Evolutionary conservation across 2,113 vertebrate genomes (phyloP), one percentile per base, ranked within the genome.

Genomic region (Sylvietta virens): DNA sequence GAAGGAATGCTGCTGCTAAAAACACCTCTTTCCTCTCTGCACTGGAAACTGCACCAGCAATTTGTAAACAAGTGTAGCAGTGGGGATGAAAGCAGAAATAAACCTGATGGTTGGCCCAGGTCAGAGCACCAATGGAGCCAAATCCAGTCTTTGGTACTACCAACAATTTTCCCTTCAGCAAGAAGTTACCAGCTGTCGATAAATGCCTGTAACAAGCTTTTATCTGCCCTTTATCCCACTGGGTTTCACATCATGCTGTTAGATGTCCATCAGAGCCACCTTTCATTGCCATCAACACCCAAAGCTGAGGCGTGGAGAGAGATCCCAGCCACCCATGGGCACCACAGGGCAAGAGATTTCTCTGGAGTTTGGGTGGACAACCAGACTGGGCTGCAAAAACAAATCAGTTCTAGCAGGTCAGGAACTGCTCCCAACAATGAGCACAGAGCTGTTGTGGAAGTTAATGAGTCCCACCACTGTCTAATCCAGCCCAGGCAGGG

Each of bases 1-100:
- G 26, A 0, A 44, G 66, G 47, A 92, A 24, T 9, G 12, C n/a
- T 35, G 16, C 15, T 35, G 65, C 51, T n/a, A 3, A 0, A 0
- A 72, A 70, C 37, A 39, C 13, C 50, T 44, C 58, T 9, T 64
- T 35, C 74, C 40, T 48, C 18, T 2, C 50, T 44, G 28, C 58
- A 8, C 39, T 45, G 65, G 23, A 77, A 90, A 24, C 21, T 17
- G 44, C 35, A 14, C 42, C 5, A 66, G 45, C 28, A 31, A 15
- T 33, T 44, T 64, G 69, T 33, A 33, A 80, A 15, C 14, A 42
- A 51, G 54, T 7, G 17, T 18, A 56, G 18, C 42, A 10, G 2
- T 10, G 31, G 78, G 21, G 7, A 22, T 3, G 4, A 88, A 50
- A 58, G 27, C 56, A 74, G 22, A 51, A 56, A 67, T 26, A 67